Percentiles rank a stretch among this genome's conserved stretches.
Evolutionary conservation across 2,888 invertebrate species (phyloP).

Genomic region (Tetranychus truncatus): DNA sequence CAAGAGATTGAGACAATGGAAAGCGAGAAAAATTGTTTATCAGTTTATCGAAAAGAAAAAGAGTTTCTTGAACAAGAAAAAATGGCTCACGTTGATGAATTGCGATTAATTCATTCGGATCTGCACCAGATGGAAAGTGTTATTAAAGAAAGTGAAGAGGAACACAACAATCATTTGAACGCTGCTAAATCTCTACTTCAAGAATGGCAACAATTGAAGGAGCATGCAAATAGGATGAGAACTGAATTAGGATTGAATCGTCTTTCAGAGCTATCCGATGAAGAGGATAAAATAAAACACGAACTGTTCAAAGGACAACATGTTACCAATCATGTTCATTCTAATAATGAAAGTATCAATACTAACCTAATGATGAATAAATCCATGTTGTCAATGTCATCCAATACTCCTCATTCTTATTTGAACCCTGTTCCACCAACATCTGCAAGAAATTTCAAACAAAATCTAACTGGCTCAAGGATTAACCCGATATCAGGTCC

Average conservation of each 20-base stretch:
- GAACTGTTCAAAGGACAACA: conserved; percentile 32
- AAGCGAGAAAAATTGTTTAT: conserved; percentile 76
- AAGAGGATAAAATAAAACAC: conserved; percentile 43
- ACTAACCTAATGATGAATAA: neutral
- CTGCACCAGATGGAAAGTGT: conserved; percentile 97
- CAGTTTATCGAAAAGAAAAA: conserved; percentile 88
- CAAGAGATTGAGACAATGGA: conserved; percentile 78
- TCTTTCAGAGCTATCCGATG: conserved; percentile 74
- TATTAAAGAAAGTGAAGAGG: conserved; percentile 89
- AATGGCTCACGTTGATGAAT: conserved; percentile 88
- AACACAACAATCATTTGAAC: conserved; percentile 62
- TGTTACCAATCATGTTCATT: conserved; percentile 25
- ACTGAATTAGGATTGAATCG: conserved; percentile 70
- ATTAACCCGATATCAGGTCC: no score
- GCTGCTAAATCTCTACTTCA: conserved; percentile 75
- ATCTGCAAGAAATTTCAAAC: neutral
- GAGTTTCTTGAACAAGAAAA: conserved; percentile 87
- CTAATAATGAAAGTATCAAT: neutral
- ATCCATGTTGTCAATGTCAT: neutral
- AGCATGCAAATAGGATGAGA: conserved; percentile 74
- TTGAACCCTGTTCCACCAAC: no score
- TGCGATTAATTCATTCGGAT: conserved; percentile 91
- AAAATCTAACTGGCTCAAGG: neutral
- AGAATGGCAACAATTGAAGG: conserved; percentile 77
- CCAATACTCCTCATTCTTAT: neutral